A percentile compares a stretch with the other conserved stretches of the same genome.
These are phyloP conservation scores for Oophaga pumilio DNA, from an alignment of 2,113 vertebrate species.

Conservation along the genomic window DNA sequence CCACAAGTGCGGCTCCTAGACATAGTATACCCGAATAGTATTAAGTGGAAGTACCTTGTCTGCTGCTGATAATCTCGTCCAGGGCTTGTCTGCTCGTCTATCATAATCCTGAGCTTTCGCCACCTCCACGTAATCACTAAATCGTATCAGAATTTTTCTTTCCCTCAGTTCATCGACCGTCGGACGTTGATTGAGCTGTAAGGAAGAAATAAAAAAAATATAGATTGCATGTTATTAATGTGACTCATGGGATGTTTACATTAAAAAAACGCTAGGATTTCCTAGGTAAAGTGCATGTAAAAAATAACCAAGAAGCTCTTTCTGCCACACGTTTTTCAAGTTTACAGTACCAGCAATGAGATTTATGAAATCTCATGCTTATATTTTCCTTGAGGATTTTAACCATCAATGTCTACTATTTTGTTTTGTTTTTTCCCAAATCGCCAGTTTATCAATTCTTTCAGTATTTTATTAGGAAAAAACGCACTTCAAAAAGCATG, in stretches of 20 bases:
- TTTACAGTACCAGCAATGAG: too few species aligned
- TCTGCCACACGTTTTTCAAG: too few species aligned
- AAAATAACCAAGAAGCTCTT: not conserved
- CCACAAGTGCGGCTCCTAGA: not conserved
- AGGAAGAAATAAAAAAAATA: slow-evolving; percentile 29
- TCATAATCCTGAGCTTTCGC: slow-evolving; percentile 99
- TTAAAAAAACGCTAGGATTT: not conserved
- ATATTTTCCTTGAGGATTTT: too few species aligned
- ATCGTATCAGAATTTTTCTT: slow-evolving; percentile 96
- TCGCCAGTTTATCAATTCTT: too few species aligned
- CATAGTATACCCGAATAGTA: not conserved
- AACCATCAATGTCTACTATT: too few species aligned
- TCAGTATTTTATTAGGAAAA: too few species aligned
- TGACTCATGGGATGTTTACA: not conserved
- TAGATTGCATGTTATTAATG: not conserved
- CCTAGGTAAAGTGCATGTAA: not conserved
- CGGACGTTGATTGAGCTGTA: slow-evolving; percentile 92
- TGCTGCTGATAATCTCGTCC: slow-evolving; percentile 93
- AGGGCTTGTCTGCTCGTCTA: slow-evolving; percentile 93
- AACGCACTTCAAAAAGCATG: too few species aligned
- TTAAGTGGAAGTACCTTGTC: slow-evolving; percentile 81
- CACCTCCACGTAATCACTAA: slow-evolving; percentile 98
- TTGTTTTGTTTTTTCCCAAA: too few species aligned
- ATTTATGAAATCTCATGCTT: too few species aligned
- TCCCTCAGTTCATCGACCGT: slow-evolving; percentile 95